Conservation (phyloP, 2,797 vertebrate species). For the Dendrocincla tyrannina region DNA sequence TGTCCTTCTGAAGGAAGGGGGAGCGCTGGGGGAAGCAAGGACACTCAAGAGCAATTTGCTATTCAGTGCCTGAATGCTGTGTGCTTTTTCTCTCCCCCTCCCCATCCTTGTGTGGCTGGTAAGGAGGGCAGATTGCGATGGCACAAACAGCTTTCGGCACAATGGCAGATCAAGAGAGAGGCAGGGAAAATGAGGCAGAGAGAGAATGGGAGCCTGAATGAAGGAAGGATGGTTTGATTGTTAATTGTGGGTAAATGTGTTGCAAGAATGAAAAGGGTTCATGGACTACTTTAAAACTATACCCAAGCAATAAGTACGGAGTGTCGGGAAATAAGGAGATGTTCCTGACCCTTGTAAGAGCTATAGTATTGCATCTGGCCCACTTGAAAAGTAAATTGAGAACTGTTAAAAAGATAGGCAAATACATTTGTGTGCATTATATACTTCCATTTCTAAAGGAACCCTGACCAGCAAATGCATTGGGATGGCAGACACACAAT, state of each 20-base stretch:
- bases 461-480: constrained; percentile 36
- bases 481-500: constrained; percentile 10
- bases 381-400: constrained; percentile 80
- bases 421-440: constrained; percentile 72
- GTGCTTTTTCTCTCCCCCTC: constrained; percentile 81
- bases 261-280: constrained; percentile 87
- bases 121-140: constrained; percentile 87
- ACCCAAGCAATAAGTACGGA: constrained; percentile 79
- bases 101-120: constrained; percentile 82
- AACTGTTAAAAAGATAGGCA: constrained; percentile 74
- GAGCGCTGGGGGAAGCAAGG: constrained; percentile 85
- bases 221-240: constrained; percentile 89
- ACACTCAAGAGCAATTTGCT: constrained; percentile 99
- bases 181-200: constrained; percentile 85
- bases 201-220: constrained; percentile 81
- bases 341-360: constrained; percentile 76
- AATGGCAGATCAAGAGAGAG: constrained; percentile 88
- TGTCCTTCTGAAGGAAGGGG: constrained; percentile 85
- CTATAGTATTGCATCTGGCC: constrained; percentile 77
- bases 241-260: constrained; percentile 95
- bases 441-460: constrained; percentile 66
- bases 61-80: constrained; percentile 94
- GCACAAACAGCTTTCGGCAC: constrained; percentile 91
- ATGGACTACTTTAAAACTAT: constrained; percentile 88
- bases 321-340: constrained; percentile 74